phyloP scores from a whole-genome alignment of 2,888 invertebrate genomes.

The Parnassius orleans region DNA sequence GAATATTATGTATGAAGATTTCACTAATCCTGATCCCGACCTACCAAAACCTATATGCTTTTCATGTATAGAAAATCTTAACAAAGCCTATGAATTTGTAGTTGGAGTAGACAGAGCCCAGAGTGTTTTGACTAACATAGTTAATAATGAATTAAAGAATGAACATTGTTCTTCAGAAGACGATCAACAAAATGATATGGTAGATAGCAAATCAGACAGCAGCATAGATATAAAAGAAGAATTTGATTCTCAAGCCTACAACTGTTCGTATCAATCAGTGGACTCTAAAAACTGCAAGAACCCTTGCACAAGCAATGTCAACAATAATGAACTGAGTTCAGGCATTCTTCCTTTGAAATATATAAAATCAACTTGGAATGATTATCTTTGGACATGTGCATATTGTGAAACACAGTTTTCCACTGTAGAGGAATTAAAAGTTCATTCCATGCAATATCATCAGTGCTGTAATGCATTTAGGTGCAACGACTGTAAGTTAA shows the following conservation, averaged over 20 bases:
- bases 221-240: constrained; percentile 35
- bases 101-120: constrained; percentile 52
- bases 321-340: constrained; percentile 25
- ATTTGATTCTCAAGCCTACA: constrained; percentile 8
- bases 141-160: constrained; percentile 39
- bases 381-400: constrained; percentile 58
- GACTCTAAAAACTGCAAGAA: neutral
- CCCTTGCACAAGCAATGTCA: constrained; percentile 10
- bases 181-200: constrained; percentile 1
- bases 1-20: constrained; percentile 16
- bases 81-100: constrained; percentile 54
- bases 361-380: constrained; percentile 54
- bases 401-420: constrained; percentile 56
- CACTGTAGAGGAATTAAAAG: constrained; percentile 61
- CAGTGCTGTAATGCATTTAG: constrained; percentile 82
- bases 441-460: constrained; percentile 82
- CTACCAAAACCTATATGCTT: constrained; percentile 43
- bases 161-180: constrained; percentile 34
- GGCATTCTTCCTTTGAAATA: constrained; percentile 46
- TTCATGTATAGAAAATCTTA: constrained; percentile 46
- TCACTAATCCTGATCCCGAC: constrained; percentile 4
- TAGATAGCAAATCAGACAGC: constrained; percentile 9
- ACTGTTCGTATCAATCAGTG: neutral
- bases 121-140: constrained; percentile 38
- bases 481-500: constrained; percentile 81